A percentile compares a stretch with the other conserved stretches of the same genome.
Evolutionary conservation across 2,888 invertebrate genomes (phyloP).

Genomic region (Xestia rhomboidea): DNA sequence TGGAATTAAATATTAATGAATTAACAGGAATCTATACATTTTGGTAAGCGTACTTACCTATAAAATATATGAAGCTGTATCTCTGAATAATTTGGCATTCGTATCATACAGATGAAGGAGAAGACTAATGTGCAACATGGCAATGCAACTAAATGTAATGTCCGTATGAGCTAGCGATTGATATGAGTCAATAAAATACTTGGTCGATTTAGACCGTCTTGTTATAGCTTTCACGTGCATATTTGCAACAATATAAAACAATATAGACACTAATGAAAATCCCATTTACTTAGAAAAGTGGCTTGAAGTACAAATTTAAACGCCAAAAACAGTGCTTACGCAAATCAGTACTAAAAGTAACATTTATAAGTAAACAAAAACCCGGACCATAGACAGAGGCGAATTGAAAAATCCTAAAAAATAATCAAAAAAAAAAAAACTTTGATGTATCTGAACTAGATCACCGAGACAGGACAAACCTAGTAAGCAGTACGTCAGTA

Average conservation of each 20-base stretch:
- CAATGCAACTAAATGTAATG: slow-evolving; percentile 46
- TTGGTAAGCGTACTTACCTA: not conserved
- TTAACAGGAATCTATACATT: not conserved
- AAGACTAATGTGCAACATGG: slow-evolving; percentile 28
- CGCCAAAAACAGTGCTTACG: not conserved
- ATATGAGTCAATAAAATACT: slow-evolving; percentile 37
- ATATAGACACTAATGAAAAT: not conserved
- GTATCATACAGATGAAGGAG: slow-evolving; percentile 29
- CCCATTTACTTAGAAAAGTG: not conserved
- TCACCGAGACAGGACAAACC: not conserved
- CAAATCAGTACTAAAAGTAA: not conserved
- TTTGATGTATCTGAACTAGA: not conserved
- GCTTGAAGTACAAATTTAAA: not conserved
- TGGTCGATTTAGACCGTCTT: slow-evolving; percentile 9
- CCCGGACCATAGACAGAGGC: not conserved
- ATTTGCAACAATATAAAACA: not conserved
- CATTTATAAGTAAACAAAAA: not conserved
- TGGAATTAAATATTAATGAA: slow-evolving; percentile 63
- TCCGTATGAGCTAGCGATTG: slow-evolving; percentile 40
- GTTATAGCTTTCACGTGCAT: not conserved
- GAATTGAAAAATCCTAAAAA: not conserved
- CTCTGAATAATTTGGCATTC: slow-evolving; percentile 46
- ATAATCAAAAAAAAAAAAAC: too few species aligned
- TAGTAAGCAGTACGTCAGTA: not conserved
- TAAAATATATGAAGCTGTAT: not conserved